These are phyloP conservation scores for Cyclina sinensis DNA, from an alignment of 1,140 invertebrate species.

Conservation along the genomic window DNA sequence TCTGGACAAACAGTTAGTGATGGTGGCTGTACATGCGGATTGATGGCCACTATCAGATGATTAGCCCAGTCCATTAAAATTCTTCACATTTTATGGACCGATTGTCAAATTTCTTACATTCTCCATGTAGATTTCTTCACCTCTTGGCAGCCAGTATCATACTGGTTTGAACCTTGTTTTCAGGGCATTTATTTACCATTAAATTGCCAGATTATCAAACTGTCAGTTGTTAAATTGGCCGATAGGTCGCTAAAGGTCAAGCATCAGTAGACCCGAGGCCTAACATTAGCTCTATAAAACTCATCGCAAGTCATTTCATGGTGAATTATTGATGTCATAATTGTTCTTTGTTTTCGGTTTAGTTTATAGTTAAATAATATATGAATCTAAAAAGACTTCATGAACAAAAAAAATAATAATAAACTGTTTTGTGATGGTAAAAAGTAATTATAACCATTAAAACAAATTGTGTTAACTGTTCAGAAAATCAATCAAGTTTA, in stretches of 20 bases:
- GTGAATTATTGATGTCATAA: background rate
- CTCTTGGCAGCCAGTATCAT: background rate
- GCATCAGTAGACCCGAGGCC: background rate
- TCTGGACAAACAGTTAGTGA: no score
- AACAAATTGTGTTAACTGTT: no score
- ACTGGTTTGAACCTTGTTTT: conserved; percentile 7
- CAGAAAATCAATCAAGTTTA: no score
- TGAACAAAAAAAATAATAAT: no score
- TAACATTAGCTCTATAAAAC: background rate
- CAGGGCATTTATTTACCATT: conserved; percentile 66
- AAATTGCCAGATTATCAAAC: conserved; percentile 56
- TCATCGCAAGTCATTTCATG: background rate
- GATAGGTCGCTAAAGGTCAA: conserved; percentile 49
- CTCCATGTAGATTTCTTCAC: background rate
- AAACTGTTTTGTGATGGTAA: no score
- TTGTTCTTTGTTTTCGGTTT: no score
- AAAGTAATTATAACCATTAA: no score
- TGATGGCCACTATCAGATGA: conserved; percentile 51
- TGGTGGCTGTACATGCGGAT: background rate
- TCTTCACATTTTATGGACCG: conserved; percentile 53
- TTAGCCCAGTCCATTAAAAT: conserved; percentile 61
- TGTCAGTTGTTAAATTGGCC: conserved; percentile 66
- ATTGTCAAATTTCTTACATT: conserved; percentile 50
- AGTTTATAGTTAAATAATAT: no score
- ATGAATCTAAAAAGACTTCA: no score